Percentiles rank a stretch among this genome's conserved stretches.
Evolutionary conservation across 2,888 invertebrate genomes (phyloP).

Genomic region (Drosophila lutescens): DNA sequence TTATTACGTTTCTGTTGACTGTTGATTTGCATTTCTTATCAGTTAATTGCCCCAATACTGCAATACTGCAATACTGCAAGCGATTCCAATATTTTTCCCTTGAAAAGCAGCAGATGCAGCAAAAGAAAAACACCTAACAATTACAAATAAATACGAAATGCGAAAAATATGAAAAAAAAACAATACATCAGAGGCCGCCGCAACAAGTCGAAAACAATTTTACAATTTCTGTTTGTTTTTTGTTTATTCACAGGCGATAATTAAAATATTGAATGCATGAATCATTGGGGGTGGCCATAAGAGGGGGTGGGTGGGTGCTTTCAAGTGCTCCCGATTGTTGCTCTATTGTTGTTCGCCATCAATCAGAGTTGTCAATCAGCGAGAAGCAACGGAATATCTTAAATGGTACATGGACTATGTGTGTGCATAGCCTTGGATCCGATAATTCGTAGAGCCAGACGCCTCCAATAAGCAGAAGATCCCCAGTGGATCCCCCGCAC

Average conservation of each 20-base stretch:
- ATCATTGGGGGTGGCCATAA: constrained; percentile 37
- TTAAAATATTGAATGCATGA: constrained; percentile 70
- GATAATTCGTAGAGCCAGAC: constrained; percentile 23
- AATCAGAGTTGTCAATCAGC: constrained; percentile 72
- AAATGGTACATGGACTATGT: neutral
- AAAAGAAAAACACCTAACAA: constrained; percentile 1
- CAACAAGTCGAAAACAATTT: constrained; percentile 60
- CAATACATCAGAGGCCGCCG: constrained; percentile 29
- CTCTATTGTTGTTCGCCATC: constrained; percentile 43
- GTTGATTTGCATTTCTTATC: constrained; percentile 56
- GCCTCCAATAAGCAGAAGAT: constrained; percentile 13
- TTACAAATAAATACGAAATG: constrained; percentile 1
- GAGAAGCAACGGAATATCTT: constrained; percentile 15
- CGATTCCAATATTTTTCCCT: constrained; percentile 1
- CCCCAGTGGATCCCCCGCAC: constrained; percentile 3
- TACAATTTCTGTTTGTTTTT: constrained; percentile 33
- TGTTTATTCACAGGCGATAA: constrained; percentile 62
- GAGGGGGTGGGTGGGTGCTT: neutral
- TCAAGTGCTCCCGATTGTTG: constrained; percentile 18
- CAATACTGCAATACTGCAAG: constrained; percentile 9
- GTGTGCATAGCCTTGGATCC: constrained; percentile 28
- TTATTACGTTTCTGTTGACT: constrained; percentile 27
- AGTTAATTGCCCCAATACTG: constrained; percentile 52
- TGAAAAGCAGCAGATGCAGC: constrained; percentile 4
- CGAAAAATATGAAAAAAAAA: neutral